Evolutionary conservation across 1,140 invertebrate genomes (phyloP).

Genomic region (Cepaea nemoralis): DNA sequence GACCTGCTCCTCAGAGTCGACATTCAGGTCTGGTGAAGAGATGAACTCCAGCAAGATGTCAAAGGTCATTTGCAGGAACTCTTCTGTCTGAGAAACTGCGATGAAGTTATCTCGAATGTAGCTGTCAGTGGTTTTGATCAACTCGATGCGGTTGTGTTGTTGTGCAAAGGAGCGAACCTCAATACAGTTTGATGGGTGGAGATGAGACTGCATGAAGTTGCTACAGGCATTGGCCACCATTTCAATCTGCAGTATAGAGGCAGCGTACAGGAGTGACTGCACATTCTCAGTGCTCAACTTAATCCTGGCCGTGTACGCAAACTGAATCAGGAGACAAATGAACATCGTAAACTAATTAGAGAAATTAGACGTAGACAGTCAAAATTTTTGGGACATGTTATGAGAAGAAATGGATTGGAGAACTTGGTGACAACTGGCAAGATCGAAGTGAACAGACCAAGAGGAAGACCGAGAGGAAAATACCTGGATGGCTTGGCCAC

Average conservation of each 20-base stretch:
- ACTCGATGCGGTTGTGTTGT: constrained; percentile 66
- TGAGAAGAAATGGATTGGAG: too few relatives aligned
- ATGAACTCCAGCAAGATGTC: constrained; percentile 57
- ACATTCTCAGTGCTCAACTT: constrained; percentile 68
- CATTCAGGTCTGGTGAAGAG: constrained; percentile 62
- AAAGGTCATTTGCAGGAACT: constrained; percentile 62
- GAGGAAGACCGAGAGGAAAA: too few relatives aligned
- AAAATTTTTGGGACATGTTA: too few relatives aligned
- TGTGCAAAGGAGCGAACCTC: constrained; percentile 68
- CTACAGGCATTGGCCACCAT: constrained; percentile 67
- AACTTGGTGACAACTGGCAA: too few relatives aligned
- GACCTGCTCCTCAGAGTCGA: constrained; percentile 66
- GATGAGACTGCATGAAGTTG: constrained; percentile 70
- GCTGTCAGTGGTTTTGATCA: constrained; percentile 66
- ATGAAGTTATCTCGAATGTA: constrained; percentile 69
- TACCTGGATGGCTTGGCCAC: too few relatives aligned
- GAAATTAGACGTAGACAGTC: too few relatives aligned
- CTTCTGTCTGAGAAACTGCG: constrained; percentile 63
- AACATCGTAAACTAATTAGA: too few relatives aligned
- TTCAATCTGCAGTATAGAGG: constrained; percentile 70
- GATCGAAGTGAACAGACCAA: too few relatives aligned
- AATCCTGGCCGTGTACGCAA: constrained; percentile 69
- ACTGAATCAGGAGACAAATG: constrained; percentile 69
- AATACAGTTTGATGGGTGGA: constrained; percentile 70
- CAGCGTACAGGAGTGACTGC: constrained; percentile 68